Conservation (phyloP, 1,140 invertebrate species). For the Lerema accius region DNA sequence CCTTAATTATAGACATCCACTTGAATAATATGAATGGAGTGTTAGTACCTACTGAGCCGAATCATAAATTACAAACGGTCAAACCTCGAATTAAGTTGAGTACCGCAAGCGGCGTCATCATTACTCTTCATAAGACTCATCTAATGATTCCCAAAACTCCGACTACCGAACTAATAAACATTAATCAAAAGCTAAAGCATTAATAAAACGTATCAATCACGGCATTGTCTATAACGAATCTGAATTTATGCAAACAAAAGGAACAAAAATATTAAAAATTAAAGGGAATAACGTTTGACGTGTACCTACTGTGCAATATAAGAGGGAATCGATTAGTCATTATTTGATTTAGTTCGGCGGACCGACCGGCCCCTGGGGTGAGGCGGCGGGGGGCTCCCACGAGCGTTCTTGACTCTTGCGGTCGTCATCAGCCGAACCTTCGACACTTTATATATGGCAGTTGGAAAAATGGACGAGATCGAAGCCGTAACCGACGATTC, state of each 20-base stretch:
- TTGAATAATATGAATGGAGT: conserved; percentile 65
- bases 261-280: conserved; percentile 76
- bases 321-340: conserved; percentile 81
- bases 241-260: conserved; percentile 76
- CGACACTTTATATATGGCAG: conserved; percentile 71
- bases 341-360: conserved; percentile 81
- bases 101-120: conserved; percentile 63
- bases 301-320: conserved; percentile 82
- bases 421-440: conserved; percentile 70
- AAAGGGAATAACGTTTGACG: conserved; percentile 78
- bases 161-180: conserved; percentile 82
- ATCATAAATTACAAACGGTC: conserved; percentile 65
- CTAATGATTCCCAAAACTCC: conserved; percentile 79
- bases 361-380: conserved; percentile 65
- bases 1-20: conserved; percentile 58
- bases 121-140: conserved; percentile 78
- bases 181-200: conserved; percentile 75
- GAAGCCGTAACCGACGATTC: conserved; percentile 31
- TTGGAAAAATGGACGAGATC: conserved; percentile 51
- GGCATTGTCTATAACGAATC: conserved; percentile 76
- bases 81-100: conserved; percentile 72
- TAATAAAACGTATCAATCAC: conserved; percentile 81
- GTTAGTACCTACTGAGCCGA: conserved; percentile 50
- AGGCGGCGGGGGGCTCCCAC: conserved; percentile 66
- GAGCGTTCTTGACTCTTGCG: conserved; percentile 58